A percentile compares a stretch with the other conserved stretches of the same genome.
These are phyloP conservation scores for Sebastes schlegelii DNA, from an alignment of 2,113 vertebrate species.

Conservation along the genomic window DNA sequence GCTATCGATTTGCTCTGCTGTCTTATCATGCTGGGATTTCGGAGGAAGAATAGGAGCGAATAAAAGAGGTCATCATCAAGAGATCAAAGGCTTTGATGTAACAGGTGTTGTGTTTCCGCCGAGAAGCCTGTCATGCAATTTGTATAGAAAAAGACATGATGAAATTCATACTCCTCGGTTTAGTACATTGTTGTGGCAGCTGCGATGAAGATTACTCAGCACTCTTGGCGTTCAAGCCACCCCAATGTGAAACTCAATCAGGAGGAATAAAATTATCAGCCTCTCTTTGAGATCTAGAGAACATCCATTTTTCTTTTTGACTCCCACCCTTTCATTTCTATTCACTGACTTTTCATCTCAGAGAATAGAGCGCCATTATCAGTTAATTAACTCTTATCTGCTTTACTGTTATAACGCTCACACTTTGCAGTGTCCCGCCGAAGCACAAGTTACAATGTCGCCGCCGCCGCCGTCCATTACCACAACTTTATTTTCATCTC, in stretches of 20 bases:
- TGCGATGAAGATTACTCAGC: conserved; percentile 56
- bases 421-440: conserved; percentile 60
- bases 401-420: conserved; percentile 55
- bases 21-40: conserved; percentile 2
- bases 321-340: conserved; percentile 56
- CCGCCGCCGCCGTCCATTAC: conserved; percentile 28
- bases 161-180: conserved; percentile 42
- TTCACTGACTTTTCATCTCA: conserved; percentile 62
- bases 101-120: conserved; percentile 47
- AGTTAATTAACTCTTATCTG: conserved; percentile 81
- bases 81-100: conserved; percentile 56
- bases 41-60: conserved; percentile 33
- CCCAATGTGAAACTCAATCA: conserved; percentile 63
- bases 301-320: conserved; percentile 59
- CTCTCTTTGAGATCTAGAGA: conserved; percentile 62
- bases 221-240: conserved; percentile 22
- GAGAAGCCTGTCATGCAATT: conserved; percentile 27
- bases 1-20: conserved; percentile 42
- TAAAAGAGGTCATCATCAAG: conserved; percentile 50
- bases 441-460: conserved; percentile 44
- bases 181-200: conserved; percentile 52
- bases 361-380: conserved; percentile 71
- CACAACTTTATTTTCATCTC: conserved; percentile 41
- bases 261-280: conserved; percentile 66
- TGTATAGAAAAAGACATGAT: conserved; percentile 48